phyloP scores from a whole-genome alignment of 2,113 vertebrate species.

The Lamprotornis superbus region DNA sequence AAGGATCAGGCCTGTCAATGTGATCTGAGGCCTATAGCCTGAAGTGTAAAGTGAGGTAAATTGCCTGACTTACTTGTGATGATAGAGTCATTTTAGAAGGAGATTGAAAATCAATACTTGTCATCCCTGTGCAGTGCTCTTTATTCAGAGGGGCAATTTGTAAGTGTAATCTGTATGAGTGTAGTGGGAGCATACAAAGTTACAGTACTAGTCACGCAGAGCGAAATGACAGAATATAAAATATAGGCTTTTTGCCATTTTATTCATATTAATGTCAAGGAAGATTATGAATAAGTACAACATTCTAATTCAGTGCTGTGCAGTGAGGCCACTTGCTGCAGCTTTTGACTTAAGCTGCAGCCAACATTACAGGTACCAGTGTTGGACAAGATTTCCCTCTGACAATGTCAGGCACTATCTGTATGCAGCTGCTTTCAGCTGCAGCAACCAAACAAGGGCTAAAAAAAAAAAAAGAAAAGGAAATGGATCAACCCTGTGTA shows the following conservation, averaged over 20 bases:
- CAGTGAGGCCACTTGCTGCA: constrained; percentile 7
- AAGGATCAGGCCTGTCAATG: constrained; percentile 61
- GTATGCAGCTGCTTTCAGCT: not conserved
- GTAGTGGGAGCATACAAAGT: constrained; percentile 34
- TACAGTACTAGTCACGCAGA: constrained; percentile 25
- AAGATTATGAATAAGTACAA: constrained; percentile 25
- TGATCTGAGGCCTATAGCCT: constrained; percentile 56
- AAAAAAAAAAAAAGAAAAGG: not conserved
- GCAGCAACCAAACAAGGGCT: not conserved
- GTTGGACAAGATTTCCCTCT: not conserved
- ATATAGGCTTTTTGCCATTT: constrained; percentile 15
- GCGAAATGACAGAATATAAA: constrained; percentile 34
- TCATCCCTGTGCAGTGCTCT: constrained; percentile 52
- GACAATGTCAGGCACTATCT: not conserved
- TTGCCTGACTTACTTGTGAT: constrained; percentile 60
- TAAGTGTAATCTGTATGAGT: constrained; percentile 55
- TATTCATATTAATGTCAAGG: constrained; percentile 47
- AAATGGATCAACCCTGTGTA: not conserved
- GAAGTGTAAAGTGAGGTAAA: constrained; percentile 71
- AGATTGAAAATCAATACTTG: constrained; percentile 80
- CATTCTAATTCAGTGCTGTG: constrained; percentile 27
- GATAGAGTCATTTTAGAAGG: constrained; percentile 71
- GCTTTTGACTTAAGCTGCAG: not conserved
- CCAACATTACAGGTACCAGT: not conserved
- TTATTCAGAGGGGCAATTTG: constrained; percentile 69